These are phyloP conservation scores for Progne subis DNA, from an alignment of 2,113 vertebrate species.

Conservation along the genomic window DNA sequence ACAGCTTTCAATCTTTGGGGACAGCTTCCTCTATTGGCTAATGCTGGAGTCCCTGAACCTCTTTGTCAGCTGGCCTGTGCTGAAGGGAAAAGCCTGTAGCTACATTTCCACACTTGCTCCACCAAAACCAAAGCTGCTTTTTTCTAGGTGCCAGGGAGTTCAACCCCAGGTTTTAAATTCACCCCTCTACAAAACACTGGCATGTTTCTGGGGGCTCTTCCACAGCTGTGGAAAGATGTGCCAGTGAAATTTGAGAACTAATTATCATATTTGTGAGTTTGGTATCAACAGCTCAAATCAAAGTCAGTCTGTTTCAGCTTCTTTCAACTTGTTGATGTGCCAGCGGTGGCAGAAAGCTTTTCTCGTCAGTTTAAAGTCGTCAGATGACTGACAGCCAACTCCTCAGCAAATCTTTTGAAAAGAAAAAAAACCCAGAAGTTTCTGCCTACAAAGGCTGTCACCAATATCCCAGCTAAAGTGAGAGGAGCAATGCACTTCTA, in stretches of 20 bases:
- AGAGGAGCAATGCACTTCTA: neutral
- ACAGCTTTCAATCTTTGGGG: neutral
- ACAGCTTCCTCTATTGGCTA: neutral
- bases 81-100: neutral
- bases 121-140: neutral
- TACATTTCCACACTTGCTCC: neutral
- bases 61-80: neutral
- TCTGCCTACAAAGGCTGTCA: neutral
- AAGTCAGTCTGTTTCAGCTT: slow-evolving; percentile 37
- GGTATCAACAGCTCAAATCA: slow-evolving; percentile 18
- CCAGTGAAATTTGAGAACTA: slow-evolving; percentile 40
- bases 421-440: neutral
- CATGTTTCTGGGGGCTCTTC: neutral
- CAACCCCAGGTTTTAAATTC: neutral
- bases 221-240: slow-evolving; percentile 10
- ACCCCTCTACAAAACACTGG: neutral
- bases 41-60: neutral
- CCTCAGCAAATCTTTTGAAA: neutral
- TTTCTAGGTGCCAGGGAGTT: neutral
- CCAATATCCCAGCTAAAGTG: neutral
- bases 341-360: neutral
- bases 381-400: neutral
- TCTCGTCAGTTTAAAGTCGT: neutral
- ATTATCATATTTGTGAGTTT: slow-evolving; percentile 1
- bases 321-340: neutral